These are phyloP conservation scores for Molossus molossus DNA, from an alignment of 2,797 vertebrate species.

Conservation along the genomic window DNA sequence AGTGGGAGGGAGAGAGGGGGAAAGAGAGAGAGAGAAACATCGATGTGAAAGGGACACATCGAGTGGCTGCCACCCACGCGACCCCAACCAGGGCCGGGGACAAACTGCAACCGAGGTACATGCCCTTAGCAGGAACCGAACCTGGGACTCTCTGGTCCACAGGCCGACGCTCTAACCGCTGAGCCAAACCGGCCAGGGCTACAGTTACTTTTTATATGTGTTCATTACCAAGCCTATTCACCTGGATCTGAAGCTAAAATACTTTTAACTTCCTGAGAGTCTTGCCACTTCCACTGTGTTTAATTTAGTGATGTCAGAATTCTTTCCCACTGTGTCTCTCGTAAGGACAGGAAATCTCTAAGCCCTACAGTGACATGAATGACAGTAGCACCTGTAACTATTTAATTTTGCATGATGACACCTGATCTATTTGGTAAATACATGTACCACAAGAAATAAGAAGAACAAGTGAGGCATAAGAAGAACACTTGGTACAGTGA, in stretches of 20 bases:
- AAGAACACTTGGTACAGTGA: background rate
- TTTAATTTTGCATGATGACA: constrained; percentile 24
- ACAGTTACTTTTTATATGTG: background rate
- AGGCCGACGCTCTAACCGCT: too few species aligned
- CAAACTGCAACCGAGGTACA: too few species aligned
- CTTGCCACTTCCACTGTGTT: background rate
- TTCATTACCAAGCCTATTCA: background rate
- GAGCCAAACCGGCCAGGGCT: too few species aligned
- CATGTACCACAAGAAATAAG: background rate
- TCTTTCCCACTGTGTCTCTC: constrained; percentile 10
- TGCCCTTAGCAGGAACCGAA: too few species aligned
- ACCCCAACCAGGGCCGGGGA: too few species aligned
- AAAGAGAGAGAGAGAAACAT: too few species aligned
- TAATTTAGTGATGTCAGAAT: background rate
- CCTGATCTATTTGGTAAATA: background rate
- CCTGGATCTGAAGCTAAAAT: background rate
- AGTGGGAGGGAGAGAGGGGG: too few species aligned
- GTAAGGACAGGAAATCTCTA: constrained; percentile 37
- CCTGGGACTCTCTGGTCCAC: too few species aligned
- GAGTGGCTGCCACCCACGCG: too few species aligned
- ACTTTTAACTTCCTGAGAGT: background rate
- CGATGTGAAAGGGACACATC: too few species aligned
- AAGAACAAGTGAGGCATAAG: too few species aligned
- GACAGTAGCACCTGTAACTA: constrained; percentile 18
- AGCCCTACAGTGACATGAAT: background rate